Conservation (phyloP, 2,888 invertebrate genomes). For the Meta bourneti region DNA sequence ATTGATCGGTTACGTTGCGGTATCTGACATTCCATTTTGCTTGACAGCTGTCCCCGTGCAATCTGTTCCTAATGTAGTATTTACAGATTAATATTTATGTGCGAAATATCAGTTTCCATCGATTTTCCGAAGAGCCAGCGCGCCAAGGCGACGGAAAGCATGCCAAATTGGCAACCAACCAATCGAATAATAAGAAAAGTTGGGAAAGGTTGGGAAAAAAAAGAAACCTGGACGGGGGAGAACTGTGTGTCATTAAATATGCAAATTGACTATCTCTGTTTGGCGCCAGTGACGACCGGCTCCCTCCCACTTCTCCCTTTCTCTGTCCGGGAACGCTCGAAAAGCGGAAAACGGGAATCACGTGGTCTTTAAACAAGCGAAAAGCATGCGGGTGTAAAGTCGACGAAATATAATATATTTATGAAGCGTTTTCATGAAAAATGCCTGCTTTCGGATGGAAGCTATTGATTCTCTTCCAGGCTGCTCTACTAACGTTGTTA, state of each 20-base stretch:
- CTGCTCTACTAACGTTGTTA: background rate
- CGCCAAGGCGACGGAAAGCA: conserved; percentile 60
- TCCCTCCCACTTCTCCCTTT: background rate
- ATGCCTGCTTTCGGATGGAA: conserved; percentile 28
- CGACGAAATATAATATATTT: conserved; percentile 47
- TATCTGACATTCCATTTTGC: too few species aligned
- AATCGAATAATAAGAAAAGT: conserved; percentile 57
- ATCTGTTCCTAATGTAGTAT: too few species aligned
- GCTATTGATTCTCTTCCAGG: conserved; percentile 42
- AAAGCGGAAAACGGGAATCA: conserved; percentile 42
- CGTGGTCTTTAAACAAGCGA: conserved; percentile 44
- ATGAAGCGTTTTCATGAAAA: conserved; percentile 30
- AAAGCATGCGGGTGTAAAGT: conserved; percentile 16
- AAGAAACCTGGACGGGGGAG: conserved; percentile 47
- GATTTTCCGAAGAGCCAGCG: conserved; percentile 21
- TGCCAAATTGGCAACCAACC: conserved; percentile 71
- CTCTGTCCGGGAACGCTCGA: background rate
- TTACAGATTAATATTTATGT: background rate
- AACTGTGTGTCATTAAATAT: conserved; percentile 70
- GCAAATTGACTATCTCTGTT: conserved; percentile 67
- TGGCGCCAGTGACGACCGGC: conserved; percentile 65
- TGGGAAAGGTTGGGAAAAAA: conserved; percentile 20
- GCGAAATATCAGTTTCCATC: background rate
- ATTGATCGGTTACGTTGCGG: too few species aligned
- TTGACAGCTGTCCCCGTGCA: too few species aligned